A percentile compares a stretch with the other conserved stretches of the same genome.
Evolutionary conservation across 92 coral and sea anemone genomes (phyloP).

Genomic region (Hydrozoanthus gracilis): DNA sequence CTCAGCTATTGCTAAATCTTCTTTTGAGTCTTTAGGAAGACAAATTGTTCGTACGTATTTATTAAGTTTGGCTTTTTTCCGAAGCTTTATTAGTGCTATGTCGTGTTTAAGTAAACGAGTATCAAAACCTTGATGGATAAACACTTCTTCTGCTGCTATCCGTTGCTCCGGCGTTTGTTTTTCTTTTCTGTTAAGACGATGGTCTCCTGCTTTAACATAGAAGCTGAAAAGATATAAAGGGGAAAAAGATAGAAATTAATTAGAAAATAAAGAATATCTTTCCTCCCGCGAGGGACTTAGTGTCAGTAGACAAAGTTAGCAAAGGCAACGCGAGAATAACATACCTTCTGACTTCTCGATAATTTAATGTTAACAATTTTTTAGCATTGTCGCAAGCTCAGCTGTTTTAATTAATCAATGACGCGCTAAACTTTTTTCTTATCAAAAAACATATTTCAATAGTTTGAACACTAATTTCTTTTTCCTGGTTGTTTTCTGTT

Average conservation of each 20-base stretch:
- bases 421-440: no score
- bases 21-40: conserved; percentile 54
- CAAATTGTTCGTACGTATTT: conserved; percentile 63
- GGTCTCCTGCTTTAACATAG: conserved; percentile 60
- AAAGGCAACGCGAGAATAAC: no score
- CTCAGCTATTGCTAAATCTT: conserved; percentile 40
- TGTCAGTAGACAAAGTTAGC: no score
- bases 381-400: no score
- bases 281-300: no score
- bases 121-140: conserved; percentile 58
- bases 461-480: no score
- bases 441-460: no score
- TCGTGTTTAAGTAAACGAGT: conserved; percentile 13
- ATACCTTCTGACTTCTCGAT: no score
- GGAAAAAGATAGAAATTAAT: not conserved
- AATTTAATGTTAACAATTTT: no score
- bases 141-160: conserved; percentile 34
- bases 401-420: no score
- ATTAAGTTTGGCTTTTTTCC: conserved; percentile 27
- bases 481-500: no score
- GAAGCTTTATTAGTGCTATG: conserved; percentile 68
- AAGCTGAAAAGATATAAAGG: conserved; percentile 24
- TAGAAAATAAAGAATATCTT: not conserved
- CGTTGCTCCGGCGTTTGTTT: conserved; percentile 49
- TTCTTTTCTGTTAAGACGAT: conserved; percentile 32